Evolutionary conservation across 1,140 invertebrate species (phyloP).

Genomic region (Drosophila bocqueti): DNA sequence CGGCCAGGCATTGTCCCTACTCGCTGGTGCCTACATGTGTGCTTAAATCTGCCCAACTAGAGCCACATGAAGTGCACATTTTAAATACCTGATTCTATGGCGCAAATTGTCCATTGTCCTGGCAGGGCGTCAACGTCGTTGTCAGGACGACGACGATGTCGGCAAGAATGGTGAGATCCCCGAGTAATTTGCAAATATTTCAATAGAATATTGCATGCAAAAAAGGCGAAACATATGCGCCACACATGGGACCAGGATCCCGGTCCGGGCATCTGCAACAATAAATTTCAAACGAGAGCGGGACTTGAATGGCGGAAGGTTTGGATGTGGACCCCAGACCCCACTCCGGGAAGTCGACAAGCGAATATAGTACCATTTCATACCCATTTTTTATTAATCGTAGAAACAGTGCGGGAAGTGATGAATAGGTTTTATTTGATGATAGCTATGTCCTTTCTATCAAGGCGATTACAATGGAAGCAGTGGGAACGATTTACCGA

Average conservation of each 20-base stretch:
- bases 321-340: constrained; percentile 17
- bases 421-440: neutral
- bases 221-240: constrained; percentile 66
- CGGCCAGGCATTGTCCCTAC: constrained; percentile 24
- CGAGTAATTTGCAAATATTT: constrained; percentile 82
- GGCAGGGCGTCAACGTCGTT: constrained; percentile 51
- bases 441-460: constrained; percentile 7
- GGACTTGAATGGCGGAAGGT: constrained; percentile 57
- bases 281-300: constrained; percentile 68
- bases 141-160: constrained; percentile 23
- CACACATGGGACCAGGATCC: constrained; percentile 38
- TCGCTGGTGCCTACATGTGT: constrained; percentile 10
- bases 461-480: constrained; percentile 1
- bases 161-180: constrained; percentile 19
- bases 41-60: constrained; percentile 44
- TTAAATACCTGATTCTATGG: constrained; percentile 72
- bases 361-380: constrained; percentile 49
- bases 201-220: constrained; percentile 73
- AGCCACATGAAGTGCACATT: constrained; percentile 59
- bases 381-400: constrained; percentile 35
- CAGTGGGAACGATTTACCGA: neutral
- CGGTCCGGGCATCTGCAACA: constrained; percentile 56
- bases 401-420: constrained; percentile 8
- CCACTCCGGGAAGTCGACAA: constrained; percentile 18
- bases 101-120: constrained; percentile 65